Evolutionary conservation across 2,797 vertebrate species (phyloP).

Genomic region (Pangasius macronema): DNA sequence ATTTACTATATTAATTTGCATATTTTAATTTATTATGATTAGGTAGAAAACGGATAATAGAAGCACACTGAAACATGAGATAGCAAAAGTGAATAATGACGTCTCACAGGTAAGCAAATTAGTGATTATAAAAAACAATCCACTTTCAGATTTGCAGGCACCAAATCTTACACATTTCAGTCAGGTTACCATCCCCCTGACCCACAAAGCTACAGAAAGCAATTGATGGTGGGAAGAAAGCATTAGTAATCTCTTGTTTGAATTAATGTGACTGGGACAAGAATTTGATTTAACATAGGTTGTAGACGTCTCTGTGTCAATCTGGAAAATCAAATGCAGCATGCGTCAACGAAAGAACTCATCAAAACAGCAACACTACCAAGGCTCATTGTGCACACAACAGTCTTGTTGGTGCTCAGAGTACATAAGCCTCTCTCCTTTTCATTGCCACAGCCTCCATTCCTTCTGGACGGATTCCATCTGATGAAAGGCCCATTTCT

Average conservation of each 20-base stretch:
- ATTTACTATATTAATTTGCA: slow-evolving; percentile 2
- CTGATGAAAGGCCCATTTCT: slow-evolving; percentile 49
- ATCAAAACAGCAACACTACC: slow-evolving; percentile 40
- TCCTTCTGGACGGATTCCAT: slow-evolving; percentile 42
- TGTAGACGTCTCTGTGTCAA: not conserved
- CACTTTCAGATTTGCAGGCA: not conserved
- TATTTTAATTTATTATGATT: not conserved
- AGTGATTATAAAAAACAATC: not conserved
- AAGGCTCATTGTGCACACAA: slow-evolving; percentile 37
- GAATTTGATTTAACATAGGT: slow-evolving; percentile 28
- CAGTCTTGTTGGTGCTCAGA: slow-evolving; percentile 35
- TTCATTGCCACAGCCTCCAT: slow-evolving; percentile 26
- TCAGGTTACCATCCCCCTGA: not conserved
- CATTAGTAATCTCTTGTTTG: not conserved
- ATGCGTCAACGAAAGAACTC: slow-evolving; percentile 47
- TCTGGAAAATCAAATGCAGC: slow-evolving; percentile 40
- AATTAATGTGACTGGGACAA: slow-evolving; percentile 3
- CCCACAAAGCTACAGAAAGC: not conserved
- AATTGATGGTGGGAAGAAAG: not conserved
- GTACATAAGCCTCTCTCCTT: slow-evolving; percentile 31
- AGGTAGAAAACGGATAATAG: not conserved
- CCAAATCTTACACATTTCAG: not conserved
- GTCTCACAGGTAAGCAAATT: not conserved
- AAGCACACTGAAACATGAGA: not conserved
- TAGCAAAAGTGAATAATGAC: not conserved